Base-by-base conservation (phyloP, 2,113 vertebrate species). In the Centrocercus urophasianus region DNA sequence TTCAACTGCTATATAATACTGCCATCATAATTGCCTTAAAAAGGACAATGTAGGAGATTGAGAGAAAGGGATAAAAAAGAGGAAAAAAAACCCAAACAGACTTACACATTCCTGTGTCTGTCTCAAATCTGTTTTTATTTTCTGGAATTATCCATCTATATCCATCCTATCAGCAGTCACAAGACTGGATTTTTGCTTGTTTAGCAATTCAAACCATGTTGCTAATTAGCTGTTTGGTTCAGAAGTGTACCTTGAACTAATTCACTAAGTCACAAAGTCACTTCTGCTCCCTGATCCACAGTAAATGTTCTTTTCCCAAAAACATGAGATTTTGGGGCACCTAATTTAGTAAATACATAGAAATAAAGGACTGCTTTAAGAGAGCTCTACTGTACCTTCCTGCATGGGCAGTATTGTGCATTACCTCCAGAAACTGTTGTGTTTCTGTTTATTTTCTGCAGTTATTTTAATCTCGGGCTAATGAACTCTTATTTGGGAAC, bases 141-240 rank as follows among this genome's bases (percentile, higher is more conserved):
- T 7, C 27, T 85, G 9, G 2, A 36, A 65, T 54, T 73, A 86
- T 43, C 65, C 25, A 54, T 65, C 81, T 70, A 75, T 2, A 64
- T 3, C 3, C 0, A 64, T 3, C 2, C 0, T 60, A 64, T 34
- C 20, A 82, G 9, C 10, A 65, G 12, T 38, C 72, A 47, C 8
- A 47, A 6, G n/a, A 85, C 69, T 25, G 14, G 30, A 36, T 48
- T 83, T 76, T 66, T 45, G 24, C 21, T 45, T 59, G 21, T 28
- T 71, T 73, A 13, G n/a, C 40, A 77, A 90, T 76, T 4, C 24
- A 48, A 32, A 77, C 36, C 4, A 63, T 25, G 61, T 76, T 56
- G 61, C 73, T 56, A 73, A n/a, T 18, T 38, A 38, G 9, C 38
- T 38, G 10, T 38, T 10, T 38, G 38, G 38, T 38, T 38, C 38